These are phyloP conservation scores for Pachydiplax longipennis DNA, from an alignment of 2,888 invertebrate genomes.

Conservation along the genomic window DNA sequence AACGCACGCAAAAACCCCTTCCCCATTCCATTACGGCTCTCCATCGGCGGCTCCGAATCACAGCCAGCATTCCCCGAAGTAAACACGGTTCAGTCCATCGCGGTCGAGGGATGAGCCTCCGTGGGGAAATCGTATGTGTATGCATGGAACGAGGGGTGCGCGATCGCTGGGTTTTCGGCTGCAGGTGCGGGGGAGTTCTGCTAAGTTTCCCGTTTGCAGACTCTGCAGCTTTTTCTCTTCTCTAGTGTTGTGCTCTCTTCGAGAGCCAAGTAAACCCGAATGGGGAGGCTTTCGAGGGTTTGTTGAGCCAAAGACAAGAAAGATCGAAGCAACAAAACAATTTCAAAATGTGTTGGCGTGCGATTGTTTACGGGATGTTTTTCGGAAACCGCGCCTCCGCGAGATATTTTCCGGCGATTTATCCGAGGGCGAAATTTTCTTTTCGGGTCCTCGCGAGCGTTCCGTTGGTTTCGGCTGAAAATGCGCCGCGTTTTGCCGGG, in stretches of 20 bases:
- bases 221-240: neutral
- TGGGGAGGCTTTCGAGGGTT: neutral
- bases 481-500: neutral
- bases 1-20: conserved; percentile 33
- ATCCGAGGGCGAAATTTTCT: neutral
- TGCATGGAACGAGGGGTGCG: neutral
- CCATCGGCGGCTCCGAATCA: conserved; percentile 1
- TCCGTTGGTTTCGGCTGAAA: neutral
- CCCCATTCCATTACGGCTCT: neutral
- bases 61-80: conserved; percentile 30
- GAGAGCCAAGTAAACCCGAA: neutral
- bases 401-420: neutral
- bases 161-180: conserved; percentile 20
- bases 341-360: neutral
- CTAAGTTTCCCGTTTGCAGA: conserved; percentile 39
- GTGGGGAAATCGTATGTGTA: neutral
- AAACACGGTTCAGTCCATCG: conserved; percentile 14
- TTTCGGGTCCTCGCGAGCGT: neutral
- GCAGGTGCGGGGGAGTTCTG: conserved; percentile 27
- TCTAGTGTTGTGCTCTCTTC: neutral
- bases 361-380: neutral
- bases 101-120: neutral
- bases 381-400: neutral
- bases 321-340: neutral
- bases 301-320: conserved; percentile 19